phyloP scores from a whole-genome alignment of 2,113 vertebrate species.

The Callorhinus ursinus region DNA sequence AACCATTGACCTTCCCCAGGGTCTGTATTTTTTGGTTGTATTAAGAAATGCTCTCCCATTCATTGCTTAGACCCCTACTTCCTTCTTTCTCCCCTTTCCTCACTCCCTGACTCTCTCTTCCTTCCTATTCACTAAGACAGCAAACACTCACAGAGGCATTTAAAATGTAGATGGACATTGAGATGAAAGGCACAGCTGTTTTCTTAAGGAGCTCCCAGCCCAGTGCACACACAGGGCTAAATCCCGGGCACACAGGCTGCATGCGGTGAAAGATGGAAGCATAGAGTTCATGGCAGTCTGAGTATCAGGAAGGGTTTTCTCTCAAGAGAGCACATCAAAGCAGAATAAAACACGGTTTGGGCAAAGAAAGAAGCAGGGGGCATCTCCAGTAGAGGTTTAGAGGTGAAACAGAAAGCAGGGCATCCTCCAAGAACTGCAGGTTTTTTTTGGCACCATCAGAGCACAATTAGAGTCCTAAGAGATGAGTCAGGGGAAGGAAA shows the following conservation, averaged over 20 bases:
- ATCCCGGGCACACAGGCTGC: neutral
- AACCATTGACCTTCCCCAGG: neutral
- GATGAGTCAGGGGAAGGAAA: neutral
- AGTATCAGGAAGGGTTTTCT: neutral
- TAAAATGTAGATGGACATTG: neutral
- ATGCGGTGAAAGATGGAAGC: neutral
- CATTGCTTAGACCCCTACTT: neutral
- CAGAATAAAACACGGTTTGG: neutral
- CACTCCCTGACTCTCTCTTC: neutral
- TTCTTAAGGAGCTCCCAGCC: neutral
- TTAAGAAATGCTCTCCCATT: neutral
- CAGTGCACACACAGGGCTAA: neutral
- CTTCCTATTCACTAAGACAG: neutral
- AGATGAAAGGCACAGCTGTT: neutral
- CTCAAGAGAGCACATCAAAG: neutral
- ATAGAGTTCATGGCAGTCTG: neutral
- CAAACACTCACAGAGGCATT: neutral
- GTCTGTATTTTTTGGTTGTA: neutral
- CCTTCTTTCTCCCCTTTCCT: neutral
- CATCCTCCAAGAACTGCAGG: neutral
- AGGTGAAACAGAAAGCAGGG: neutral
- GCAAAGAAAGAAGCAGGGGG: neutral
- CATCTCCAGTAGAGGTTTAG: neutral
- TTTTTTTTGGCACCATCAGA: neutral
- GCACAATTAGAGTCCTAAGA: neutral